A percentile compares a stretch with the other conserved stretches of the same genome.
These are phyloP conservation scores for Propithecus coquereli DNA, from an alignment of 2,113 vertebrate genomes.

Conservation along the genomic window DNA sequence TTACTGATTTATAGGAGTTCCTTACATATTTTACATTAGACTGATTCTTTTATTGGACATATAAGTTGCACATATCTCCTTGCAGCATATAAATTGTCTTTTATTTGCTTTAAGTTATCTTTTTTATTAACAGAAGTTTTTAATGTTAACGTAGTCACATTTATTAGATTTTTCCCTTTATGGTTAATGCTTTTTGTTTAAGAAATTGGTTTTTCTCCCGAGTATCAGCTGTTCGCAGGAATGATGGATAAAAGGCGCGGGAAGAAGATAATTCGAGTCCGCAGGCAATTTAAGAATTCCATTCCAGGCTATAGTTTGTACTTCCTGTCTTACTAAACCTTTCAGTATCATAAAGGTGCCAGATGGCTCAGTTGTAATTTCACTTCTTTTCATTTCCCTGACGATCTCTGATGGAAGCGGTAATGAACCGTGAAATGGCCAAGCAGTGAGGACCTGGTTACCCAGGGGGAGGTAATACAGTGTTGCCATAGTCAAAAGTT, in stretches of 20 bases:
- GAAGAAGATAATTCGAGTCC: background rate
- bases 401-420: background rate
- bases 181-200: conserved; percentile 3
- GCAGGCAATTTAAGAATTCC: background rate
- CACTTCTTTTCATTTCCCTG: background rate
- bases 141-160: background rate
- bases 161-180: conserved; percentile 8
- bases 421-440: conserved; percentile 16
- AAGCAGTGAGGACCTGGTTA: background rate
- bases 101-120: conserved; percentile 17
- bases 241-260: background rate
- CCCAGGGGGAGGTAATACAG: background rate
- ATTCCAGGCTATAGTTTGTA: background rate
- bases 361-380: background rate
- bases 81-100: background rate
- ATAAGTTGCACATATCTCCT: background rate
- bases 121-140: conserved; percentile 18
- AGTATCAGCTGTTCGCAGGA: background rate
- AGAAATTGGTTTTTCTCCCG: background rate
- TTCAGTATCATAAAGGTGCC: background rate
- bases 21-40: background rate
- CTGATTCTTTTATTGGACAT: background rate
- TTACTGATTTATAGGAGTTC: background rate
- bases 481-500: background rate
- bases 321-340: conserved; percentile 11